phyloP scores from a whole-genome alignment of 2,888 invertebrate species.

The Rhyacophila evoluta region DNA sequence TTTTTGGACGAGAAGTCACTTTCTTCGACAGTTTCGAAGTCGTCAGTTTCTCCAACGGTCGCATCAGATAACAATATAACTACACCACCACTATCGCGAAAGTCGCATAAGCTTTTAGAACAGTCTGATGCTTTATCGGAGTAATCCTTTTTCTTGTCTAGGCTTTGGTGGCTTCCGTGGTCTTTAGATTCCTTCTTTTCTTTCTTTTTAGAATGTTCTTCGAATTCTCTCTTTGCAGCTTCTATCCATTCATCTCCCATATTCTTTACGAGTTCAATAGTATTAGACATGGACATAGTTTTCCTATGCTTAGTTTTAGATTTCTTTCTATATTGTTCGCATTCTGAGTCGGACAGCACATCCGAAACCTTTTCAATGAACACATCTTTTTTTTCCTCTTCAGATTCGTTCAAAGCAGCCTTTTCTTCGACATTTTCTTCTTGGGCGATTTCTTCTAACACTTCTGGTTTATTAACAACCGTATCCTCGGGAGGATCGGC shows the following conservation, averaged over 20 bases:
- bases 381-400: slow-evolving; percentile 64
- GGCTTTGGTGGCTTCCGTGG: slow-evolving; percentile 11
- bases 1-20: slow-evolving; percentile 60
- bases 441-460: slow-evolving; percentile 17
- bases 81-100: slow-evolving; percentile 33
- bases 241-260: slow-evolving; percentile 69
- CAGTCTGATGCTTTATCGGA: slow-evolving; percentile 14
- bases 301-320: slow-evolving; percentile 64
- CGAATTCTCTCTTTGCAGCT: slow-evolving; percentile 62
- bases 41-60: slow-evolving; percentile 56
- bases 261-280: slow-evolving; percentile 66
- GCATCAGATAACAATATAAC: slow-evolving; percentile 51
- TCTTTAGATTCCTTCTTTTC: slow-evolving; percentile 61
- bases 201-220: slow-evolving; percentile 62
- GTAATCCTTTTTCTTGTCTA: slow-evolving; percentile 11
- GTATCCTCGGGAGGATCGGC: slow-evolving; percentile 4
- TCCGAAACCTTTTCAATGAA: slow-evolving; percentile 67
- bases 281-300: slow-evolving; percentile 68
- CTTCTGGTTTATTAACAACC: background rate
- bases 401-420: background rate
- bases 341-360: slow-evolving; percentile 67
- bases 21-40: slow-evolving; percentile 62
- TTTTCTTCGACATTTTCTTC: slow-evolving; percentile 35
- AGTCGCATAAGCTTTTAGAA: slow-evolving; percentile 17
- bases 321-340: slow-evolving; percentile 60